These are phyloP conservation scores for Syrmaticus mikado DNA, from an alignment of 2,113 vertebrate genomes.

Conservation along the genomic window DNA sequence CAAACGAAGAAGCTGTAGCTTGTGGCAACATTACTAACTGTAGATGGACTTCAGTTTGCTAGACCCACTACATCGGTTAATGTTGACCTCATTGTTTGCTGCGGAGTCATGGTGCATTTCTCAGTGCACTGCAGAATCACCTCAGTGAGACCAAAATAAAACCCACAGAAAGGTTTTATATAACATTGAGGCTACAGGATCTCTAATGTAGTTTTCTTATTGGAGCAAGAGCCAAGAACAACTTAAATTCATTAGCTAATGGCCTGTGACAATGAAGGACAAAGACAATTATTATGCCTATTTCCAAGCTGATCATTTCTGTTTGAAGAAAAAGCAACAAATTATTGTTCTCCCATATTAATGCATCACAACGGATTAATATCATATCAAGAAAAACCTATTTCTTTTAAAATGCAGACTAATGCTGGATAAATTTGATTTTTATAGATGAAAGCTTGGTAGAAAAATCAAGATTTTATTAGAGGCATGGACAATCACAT, in stretches of 20 bases:
- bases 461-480: slow-evolving; percentile 61
- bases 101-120: not conserved
- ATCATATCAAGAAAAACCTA: not conserved
- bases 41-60: not conserved
- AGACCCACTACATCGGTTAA: not conserved
- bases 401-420: slow-evolving; percentile 41
- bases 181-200: slow-evolving; percentile 15
- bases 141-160: slow-evolving; percentile 44
- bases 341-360: slow-evolving; percentile 46
- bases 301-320: slow-evolving; percentile 31
- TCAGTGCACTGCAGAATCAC: not conserved
- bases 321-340: slow-evolving; percentile 45
- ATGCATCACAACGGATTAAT: slow-evolving; percentile 32
- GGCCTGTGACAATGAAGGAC: slow-evolving; percentile 44
- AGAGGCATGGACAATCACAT: slow-evolving; percentile 54
- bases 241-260: slow-evolving; percentile 66
- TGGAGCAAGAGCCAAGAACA: slow-evolving; percentile 34
- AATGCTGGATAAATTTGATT: slow-evolving; percentile 67
- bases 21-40: not conserved
- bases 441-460: slow-evolving; percentile 55
- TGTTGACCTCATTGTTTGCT: not conserved
- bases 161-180: slow-evolving; percentile 32
- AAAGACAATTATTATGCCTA: slow-evolving; percentile 54
- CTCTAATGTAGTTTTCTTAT: slow-evolving; percentile 38
- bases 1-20: not conserved